Base-by-base conservation (phyloP, 2,113 vertebrate species). In the Tupaia chinensis region DNA sequence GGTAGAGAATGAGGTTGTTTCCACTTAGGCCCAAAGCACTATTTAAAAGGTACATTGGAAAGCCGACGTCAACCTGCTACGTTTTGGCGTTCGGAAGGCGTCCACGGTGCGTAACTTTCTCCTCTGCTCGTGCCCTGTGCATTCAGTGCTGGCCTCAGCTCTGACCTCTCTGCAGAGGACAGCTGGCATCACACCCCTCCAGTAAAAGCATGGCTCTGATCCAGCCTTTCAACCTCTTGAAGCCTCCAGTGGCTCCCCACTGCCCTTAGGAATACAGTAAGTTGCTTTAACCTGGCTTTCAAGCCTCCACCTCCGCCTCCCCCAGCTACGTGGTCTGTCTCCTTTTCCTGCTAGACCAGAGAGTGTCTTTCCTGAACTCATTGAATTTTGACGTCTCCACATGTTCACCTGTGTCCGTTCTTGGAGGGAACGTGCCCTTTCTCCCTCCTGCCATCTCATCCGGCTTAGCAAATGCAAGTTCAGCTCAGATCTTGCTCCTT, bases 1-100 rank as follows among this genome's bases (percentile, higher is more conserved):
- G 69, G 85, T 84, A 78, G 63, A 96, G 97, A 78, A 93, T 85
- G 76, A 96, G 68, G 83, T 85, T 70, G 61, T 95, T 93, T 79
- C 61, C 81, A 92, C 70, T 6, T 82, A 68, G 61, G 82, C 82
- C 65, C 56, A 81, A 95, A 93, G 60, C 72, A 32, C 87, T 83
- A 58, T 90, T 89, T 95, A 56, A 86, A 77, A 81, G 32, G n/a
- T 66, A 20, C 5, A 1, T 81, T 83, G 69, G 86, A 66, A 93
- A 93, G 91, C 73, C 0, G 1, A 63, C 66, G 61, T 56, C 6
- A 5, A 25, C 69, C 8, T n/a, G 29, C 87, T 85, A 1, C 1
- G 0, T 78, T 68, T 86, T 69, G 54, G 65, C 87, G 54, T 3
- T 56, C 11, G 15, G 56, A 63, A 74, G 80, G 23, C 60, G 61